These are phyloP conservation scores for Diabrotica balteata DNA, from an alignment of 2,888 invertebrate species.

Conservation along the genomic window DNA sequence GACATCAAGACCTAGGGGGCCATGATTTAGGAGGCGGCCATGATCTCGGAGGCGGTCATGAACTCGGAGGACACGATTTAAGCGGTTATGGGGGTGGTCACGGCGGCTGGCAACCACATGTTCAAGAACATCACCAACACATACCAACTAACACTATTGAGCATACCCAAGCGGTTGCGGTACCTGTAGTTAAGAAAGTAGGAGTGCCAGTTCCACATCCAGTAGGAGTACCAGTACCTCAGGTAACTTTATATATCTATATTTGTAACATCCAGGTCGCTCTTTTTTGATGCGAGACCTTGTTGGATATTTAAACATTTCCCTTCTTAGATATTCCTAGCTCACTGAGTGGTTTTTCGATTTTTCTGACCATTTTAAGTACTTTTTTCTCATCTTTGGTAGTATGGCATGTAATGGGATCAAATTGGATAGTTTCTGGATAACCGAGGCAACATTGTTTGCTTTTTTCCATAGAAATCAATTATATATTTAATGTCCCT, in stretches of 20 bases:
- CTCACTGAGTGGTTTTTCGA: too few species aligned
- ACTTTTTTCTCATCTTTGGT: too few species aligned
- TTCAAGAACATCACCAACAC: conserved; percentile 63
- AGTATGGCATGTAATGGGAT: too few species aligned
- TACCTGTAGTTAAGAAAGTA: conserved; percentile 75
- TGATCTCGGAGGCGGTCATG: conserved; percentile 44
- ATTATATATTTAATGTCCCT: too few species aligned
- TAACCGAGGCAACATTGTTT: too few species aligned
- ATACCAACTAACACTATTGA: conserved; percentile 69
- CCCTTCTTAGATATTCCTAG: too few species aligned
- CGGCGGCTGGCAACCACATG: conserved; percentile 57
- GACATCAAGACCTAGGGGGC: conserved; percentile 21
- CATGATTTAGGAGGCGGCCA: conserved; percentile 61
- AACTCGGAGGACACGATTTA: conserved; percentile 54
- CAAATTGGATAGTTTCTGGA: too few species aligned
- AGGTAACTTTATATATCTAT: conserved; percentile 55
- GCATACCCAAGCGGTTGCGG: conserved; percentile 73
- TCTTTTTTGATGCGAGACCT: too few species aligned
- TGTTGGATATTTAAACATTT: neutral
- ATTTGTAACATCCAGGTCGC: neutral
- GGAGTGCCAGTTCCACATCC: conserved; percentile 79
- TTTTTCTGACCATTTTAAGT: too few species aligned
- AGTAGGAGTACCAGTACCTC: conserved; percentile 74
- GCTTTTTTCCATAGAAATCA: too few species aligned
- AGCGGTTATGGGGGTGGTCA: conserved; percentile 62